Conservation (phyloP, 2,888 invertebrate species). For the Apodemia mormo region DNA sequence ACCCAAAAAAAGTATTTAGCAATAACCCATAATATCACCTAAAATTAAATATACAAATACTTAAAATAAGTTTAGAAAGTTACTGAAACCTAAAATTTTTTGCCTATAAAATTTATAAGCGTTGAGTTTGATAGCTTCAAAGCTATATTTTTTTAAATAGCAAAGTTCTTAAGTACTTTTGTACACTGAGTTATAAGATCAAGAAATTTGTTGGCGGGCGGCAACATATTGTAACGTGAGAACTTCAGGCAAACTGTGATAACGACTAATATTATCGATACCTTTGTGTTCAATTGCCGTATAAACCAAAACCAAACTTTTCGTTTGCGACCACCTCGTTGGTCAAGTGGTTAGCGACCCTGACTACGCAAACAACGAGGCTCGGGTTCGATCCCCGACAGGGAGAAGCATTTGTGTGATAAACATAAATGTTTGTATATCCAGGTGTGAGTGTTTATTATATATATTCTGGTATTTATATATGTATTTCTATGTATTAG, state of each 20-base stretch:
- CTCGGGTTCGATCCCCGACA: too few species aligned
- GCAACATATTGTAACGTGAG: constrained; percentile 3
- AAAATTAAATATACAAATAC: background rate
- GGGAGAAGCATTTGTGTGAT: too few species aligned
- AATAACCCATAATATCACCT: too few species aligned
- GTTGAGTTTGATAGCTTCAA: constrained; percentile 3
- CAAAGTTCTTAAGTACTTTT: constrained; percentile 15
- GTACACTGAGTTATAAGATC: constrained; percentile 14
- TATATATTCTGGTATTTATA: too few species aligned
- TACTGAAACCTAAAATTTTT: background rate
- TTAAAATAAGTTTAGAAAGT: background rate
- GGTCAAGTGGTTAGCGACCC: too few species aligned
- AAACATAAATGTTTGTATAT: too few species aligned
- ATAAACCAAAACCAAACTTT: background rate
- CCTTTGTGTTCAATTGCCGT: background rate
- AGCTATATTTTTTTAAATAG: constrained; percentile 8
- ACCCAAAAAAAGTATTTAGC: too few species aligned
- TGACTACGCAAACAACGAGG: too few species aligned
- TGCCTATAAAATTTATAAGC: constrained; percentile 2
- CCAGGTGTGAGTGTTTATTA: too few species aligned
- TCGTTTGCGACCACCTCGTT: too few species aligned
- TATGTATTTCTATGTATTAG: too few species aligned
- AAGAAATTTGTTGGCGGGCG: background rate
- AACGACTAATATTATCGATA: constrained; percentile 1
- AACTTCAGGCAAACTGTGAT: constrained; percentile 3